A percentile compares a stretch with the other conserved stretches of the same genome.
Evolutionary conservation across 1,140 invertebrate genomes (phyloP).

Genomic region (Nomia melanderi): DNA sequence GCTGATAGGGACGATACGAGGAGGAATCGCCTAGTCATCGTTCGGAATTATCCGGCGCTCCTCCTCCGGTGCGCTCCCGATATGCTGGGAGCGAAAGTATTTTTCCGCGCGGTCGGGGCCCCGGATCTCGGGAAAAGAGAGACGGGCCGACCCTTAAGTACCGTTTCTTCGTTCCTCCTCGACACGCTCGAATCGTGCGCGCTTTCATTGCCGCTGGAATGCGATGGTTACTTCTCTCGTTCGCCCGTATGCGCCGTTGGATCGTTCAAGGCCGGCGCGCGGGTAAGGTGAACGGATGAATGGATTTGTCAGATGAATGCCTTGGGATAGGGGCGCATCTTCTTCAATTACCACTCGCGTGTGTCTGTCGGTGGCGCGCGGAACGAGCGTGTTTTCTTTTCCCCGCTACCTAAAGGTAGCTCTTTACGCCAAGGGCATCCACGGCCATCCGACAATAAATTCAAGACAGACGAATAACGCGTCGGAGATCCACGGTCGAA

Average conservation of each 20-base stretch:
- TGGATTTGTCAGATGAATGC: conserved; percentile 53
- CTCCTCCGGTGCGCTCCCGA: background rate
- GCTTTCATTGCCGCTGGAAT: conserved; percentile 40
- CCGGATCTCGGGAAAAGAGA: conserved; percentile 3
- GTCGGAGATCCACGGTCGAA: background rate
- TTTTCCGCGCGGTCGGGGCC: background rate
- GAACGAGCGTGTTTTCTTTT: background rate
- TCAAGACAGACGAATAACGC: background rate
- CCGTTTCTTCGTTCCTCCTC: conserved; percentile 35
- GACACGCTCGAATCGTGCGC: conserved; percentile 20
- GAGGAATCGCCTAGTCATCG: conserved; percentile 3
- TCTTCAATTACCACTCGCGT: conserved; percentile 47
- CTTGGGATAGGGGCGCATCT: conserved; percentile 26
- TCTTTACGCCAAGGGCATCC: background rate
- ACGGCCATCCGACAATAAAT: background rate
- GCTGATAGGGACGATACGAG: background rate
- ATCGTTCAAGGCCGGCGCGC: conserved; percentile 47
- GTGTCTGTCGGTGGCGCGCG: conserved; percentile 2
- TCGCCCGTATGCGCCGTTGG: conserved; percentile 32
- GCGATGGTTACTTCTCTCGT: conserved; percentile 55
- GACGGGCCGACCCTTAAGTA: conserved; percentile 25
- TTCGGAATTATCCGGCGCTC: conserved; percentile 1
- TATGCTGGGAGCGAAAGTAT: conserved; percentile 4
- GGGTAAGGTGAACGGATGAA: conserved; percentile 49
- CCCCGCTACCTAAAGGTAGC: conserved; percentile 11